Conservation (phyloP, 53 echinoderm and acorn worm species). For the Echinarachnius parma region DNA sequence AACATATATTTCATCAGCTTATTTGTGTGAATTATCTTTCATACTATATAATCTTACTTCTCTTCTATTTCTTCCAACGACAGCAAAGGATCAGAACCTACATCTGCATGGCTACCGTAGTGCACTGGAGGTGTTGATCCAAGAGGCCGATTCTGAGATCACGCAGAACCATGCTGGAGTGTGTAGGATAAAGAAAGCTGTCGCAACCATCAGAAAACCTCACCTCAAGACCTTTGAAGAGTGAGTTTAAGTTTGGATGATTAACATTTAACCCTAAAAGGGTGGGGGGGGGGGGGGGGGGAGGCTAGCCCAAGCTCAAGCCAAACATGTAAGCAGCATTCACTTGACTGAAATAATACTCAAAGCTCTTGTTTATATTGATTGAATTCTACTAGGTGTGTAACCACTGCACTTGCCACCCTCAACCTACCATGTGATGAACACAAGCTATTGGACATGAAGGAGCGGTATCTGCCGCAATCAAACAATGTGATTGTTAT, state of each 20-base stretch:
- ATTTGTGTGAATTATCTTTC: too few species aligned
- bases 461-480: constrained; percentile 31
- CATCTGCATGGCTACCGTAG: constrained; percentile 78
- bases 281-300: not conserved
- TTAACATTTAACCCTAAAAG: not conserved
- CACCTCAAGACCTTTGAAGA: constrained; percentile 62
- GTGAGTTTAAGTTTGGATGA: constrained; percentile 41
- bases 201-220: constrained; percentile 58
- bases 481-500: constrained; percentile 63
- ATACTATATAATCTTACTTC: too few species aligned
- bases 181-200: constrained; percentile 66
- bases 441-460: constrained; percentile 20
- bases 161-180: constrained; percentile 60
- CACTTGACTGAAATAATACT: too few species aligned
- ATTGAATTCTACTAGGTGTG: constrained; percentile 51
- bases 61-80: not conserved
- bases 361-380: too few species aligned
- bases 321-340: too few species aligned
- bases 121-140: constrained; percentile 73
- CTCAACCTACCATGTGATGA: constrained; percentile 50
- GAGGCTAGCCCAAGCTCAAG: too few species aligned
- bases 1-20: too few species aligned
- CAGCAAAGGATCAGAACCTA: constrained; percentile 62
- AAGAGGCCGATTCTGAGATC: constrained; percentile 50
- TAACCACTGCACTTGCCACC: constrained; percentile 47